Percentiles rank a stretch among this genome's conserved stretches.
phyloP scores from a whole-genome alignment of 2,888 invertebrate species.

The Minunthozetes semirufus region DNA sequence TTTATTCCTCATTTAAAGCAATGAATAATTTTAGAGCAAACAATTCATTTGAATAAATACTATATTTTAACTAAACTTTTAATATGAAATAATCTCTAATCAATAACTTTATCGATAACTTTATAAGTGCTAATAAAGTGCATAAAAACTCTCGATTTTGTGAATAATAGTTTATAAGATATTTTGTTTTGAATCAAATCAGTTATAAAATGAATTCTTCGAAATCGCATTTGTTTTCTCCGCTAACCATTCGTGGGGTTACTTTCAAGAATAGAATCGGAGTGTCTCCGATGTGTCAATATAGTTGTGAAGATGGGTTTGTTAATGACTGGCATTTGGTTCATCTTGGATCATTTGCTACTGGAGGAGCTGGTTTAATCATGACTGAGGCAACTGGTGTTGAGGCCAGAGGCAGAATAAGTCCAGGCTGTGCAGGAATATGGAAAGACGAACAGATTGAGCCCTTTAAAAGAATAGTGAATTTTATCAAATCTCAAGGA shows the following conservation, averaged over 20 bases:
- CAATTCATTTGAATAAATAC: too few species aligned
- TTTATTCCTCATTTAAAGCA: too few species aligned
- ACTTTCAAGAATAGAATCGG: slow-evolving; percentile 23
- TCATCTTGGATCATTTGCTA: not conserved
- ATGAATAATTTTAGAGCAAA: too few species aligned
- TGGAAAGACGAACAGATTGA: slow-evolving; percentile 30
- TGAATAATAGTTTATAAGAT: too few species aligned
- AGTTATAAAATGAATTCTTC: not conserved
- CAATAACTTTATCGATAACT: too few species aligned
- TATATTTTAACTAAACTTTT: too few species aligned
- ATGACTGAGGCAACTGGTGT: slow-evolving; percentile 31
- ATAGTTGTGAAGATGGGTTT: slow-evolving; percentile 21
- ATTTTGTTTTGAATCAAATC: not conserved
- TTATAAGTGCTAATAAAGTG: too few species aligned
- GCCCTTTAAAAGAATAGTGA: not conserved
- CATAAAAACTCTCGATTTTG: too few species aligned
- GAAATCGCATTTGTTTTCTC: slow-evolving; percentile 9
- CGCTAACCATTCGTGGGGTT: slow-evolving; percentile 9
- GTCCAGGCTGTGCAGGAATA: slow-evolving; percentile 14
- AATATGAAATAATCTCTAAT: too few species aligned
- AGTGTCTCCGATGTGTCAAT: slow-evolving; percentile 29
- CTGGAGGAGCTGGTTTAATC: slow-evolving; percentile 19
- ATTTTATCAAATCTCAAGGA: slow-evolving; percentile 23
- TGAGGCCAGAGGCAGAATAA: slow-evolving; percentile 17
- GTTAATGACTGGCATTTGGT: slow-evolving; percentile 33